Conservation (phyloP, 37 sponge, comb jelly and placozoan genomes). For the Tethya wilhelma region DNA sequence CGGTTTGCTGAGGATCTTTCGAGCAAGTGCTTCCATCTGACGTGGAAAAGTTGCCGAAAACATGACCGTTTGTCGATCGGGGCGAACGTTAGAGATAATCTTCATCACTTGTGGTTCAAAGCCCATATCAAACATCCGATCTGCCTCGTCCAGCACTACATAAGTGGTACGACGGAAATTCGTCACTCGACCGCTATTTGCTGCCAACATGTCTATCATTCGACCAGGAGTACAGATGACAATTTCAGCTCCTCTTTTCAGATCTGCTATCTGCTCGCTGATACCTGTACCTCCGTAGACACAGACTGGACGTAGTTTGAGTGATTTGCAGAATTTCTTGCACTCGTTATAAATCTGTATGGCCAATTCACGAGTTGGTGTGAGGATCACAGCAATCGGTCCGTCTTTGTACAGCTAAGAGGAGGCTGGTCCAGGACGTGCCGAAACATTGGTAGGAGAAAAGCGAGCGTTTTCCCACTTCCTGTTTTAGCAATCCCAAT, state of each 20-base stretch:
- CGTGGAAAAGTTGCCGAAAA: slow-evolving; percentile 99
- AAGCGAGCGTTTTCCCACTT: slow-evolving; percentile 98
- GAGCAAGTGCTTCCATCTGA: slow-evolving; percentile 97
- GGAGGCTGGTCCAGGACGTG: slow-evolving; percentile 94
- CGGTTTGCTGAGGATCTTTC: slow-evolving; percentile 92
- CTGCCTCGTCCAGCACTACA: slow-evolving; percentile 97
- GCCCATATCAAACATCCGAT: slow-evolving; percentile 99
- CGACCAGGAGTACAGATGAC: slow-evolving; percentile 98
- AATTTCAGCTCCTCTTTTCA: slow-evolving; percentile 97
- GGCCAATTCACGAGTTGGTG: slow-evolving; percentile 96
- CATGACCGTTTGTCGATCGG: slow-evolving; percentile 98
- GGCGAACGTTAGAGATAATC: slow-evolving; percentile 86
- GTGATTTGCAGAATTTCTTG: slow-evolving; percentile 88
- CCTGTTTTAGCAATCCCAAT: slow-evolving; percentile 99
- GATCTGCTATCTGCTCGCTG: slow-evolving; percentile 98
- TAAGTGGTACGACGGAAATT: slow-evolving; percentile 93
- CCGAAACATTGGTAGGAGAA: slow-evolving; percentile 93
- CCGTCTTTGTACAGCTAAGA: slow-evolving; percentile 90
- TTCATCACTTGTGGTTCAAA: slow-evolving; percentile 98
- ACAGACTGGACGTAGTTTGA: slow-evolving; percentile 84
- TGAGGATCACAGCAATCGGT: slow-evolving; percentile 89
- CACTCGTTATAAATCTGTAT: slow-evolving; percentile 93
- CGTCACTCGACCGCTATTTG: slow-evolving; percentile 95
- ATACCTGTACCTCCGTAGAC: slow-evolving; percentile 99
- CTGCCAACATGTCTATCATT: slow-evolving; percentile 99